Conservation (phyloP, 2,797 vertebrate genomes). For the Cossypha dichroa region DNA sequence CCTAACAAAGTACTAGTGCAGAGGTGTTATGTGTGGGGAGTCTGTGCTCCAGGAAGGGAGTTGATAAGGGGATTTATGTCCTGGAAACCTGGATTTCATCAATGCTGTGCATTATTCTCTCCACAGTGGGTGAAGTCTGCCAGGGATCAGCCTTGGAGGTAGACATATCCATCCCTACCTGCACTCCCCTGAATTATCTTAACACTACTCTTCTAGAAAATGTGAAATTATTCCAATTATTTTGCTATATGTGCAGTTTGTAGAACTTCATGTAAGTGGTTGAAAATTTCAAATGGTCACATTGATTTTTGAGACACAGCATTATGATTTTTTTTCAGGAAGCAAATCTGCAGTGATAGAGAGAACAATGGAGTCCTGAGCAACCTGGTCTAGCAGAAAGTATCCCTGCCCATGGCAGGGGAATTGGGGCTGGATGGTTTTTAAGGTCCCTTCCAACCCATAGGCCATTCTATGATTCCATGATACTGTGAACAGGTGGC, state of each 20-base stretch:
- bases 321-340: neutral
- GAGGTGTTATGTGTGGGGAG: neutral
- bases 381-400: neutral
- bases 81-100: neutral
- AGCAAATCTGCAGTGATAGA: neutral
- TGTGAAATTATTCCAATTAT: neutral
- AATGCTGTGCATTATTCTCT: neutral
- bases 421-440: neutral
- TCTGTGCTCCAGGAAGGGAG: neutral
- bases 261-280: neutral
- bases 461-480: rapidly evolving
- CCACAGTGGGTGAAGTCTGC: rapidly evolving
- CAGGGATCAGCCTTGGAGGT: neutral
- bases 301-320: neutral
- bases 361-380: neutral
- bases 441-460: neutral
- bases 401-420: neutral
- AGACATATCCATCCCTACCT: neutral
- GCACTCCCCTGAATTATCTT: neutral
- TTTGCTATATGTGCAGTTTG: neutral
- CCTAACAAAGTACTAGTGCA: neutral
- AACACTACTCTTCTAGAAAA: neutral
- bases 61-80: neutral
- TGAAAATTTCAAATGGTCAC: neutral
- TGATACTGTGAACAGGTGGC: neutral